Evolutionary conservation across 2,113 vertebrate genomes (phyloP).

Genomic region (Phalacrocorax carbo): DNA sequence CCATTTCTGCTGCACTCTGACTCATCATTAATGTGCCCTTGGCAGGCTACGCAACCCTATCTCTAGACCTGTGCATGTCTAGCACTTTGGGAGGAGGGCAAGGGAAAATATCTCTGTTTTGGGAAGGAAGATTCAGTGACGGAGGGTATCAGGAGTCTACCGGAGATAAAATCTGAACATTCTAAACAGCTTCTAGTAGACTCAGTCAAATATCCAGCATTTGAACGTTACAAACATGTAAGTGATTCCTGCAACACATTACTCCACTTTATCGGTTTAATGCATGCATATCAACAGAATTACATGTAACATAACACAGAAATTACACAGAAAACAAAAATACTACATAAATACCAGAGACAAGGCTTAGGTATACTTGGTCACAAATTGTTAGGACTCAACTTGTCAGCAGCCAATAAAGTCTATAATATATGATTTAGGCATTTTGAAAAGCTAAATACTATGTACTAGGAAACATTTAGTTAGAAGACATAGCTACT

Average conservation of each 20-base stretch:
- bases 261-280: not conserved
- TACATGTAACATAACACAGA: not conserved
- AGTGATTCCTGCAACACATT: fast-evolving
- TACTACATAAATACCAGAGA: not conserved
- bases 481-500: not conserved
- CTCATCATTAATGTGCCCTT: not conserved
- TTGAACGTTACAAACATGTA: not conserved
- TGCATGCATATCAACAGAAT: not conserved
- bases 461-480: not conserved
- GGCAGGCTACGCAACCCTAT: fast-evolving
- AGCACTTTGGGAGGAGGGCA: not conserved
- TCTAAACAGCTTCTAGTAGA: not conserved
- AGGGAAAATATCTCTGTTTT: not conserved
- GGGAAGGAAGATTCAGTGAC: not conserved
- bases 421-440: not conserved
- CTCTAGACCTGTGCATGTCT: not conserved
- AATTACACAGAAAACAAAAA: not conserved
- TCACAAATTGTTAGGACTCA: not conserved
- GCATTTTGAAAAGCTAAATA: not conserved
- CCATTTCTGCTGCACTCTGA: not conserved
- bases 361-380: not conserved
- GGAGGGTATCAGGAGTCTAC: not conserved
- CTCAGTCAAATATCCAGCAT: not conserved
- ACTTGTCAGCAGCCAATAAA: not conserved
- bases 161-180: not conserved